A percentile compares a stretch with the other conserved stretches of the same genome.
phyloP scores from a whole-genome alignment of 2,888 invertebrate species.

The Scaptomyza caliginosa region DNA sequence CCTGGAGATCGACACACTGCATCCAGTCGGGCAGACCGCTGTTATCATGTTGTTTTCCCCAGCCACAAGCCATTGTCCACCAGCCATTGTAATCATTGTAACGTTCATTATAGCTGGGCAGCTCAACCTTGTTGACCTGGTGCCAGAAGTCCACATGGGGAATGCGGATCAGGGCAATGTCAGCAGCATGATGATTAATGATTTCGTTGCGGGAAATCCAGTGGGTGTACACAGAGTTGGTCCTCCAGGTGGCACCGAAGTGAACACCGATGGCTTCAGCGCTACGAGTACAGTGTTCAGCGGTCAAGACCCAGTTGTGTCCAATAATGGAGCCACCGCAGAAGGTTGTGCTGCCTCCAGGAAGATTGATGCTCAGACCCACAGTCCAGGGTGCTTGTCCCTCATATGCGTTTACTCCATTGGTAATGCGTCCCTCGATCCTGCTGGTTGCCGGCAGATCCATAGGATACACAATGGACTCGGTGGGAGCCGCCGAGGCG shows the following conservation, averaged over 20 bases:
- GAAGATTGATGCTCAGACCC: slow-evolving; percentile 68
- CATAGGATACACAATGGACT: too few relatives aligned
- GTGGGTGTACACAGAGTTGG: slow-evolving; percentile 55
- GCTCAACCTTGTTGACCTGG: slow-evolving; percentile 40
- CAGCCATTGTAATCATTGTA: slow-evolving; percentile 42
- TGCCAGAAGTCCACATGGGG: slow-evolving; percentile 62
- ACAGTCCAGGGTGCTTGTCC: slow-evolving; percentile 77
- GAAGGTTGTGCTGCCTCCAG: too few relatives aligned
- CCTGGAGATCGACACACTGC: slow-evolving; percentile 72
- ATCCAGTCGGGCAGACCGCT: too few relatives aligned
- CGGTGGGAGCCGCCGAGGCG: too few relatives aligned
- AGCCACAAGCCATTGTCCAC: slow-evolving; percentile 67
- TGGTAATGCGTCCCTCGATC: slow-evolving; percentile 71
- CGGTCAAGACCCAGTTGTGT: slow-evolving; percentile 71
- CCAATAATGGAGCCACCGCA: slow-evolving; percentile 79
- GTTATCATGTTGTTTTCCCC: slow-evolving; percentile 67
- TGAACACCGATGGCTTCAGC: slow-evolving; percentile 61
- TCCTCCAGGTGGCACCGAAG: slow-evolving; percentile 58
- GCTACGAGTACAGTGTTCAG: slow-evolving; percentile 81
- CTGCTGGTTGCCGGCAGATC: slow-evolving; percentile 30
- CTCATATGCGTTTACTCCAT: slow-evolving; percentile 68
- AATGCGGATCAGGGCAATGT: slow-evolving; percentile 66
- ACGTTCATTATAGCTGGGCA: slow-evolving; percentile 52
- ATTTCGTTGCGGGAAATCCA: slow-evolving; percentile 51
- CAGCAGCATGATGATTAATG: slow-evolving; percentile 55